Percentiles rank a stretch among this genome's conserved stretches.
phyloP scores from a whole-genome alignment of 2,888 invertebrate genomes.

The Lucinisca nassula region DNA sequence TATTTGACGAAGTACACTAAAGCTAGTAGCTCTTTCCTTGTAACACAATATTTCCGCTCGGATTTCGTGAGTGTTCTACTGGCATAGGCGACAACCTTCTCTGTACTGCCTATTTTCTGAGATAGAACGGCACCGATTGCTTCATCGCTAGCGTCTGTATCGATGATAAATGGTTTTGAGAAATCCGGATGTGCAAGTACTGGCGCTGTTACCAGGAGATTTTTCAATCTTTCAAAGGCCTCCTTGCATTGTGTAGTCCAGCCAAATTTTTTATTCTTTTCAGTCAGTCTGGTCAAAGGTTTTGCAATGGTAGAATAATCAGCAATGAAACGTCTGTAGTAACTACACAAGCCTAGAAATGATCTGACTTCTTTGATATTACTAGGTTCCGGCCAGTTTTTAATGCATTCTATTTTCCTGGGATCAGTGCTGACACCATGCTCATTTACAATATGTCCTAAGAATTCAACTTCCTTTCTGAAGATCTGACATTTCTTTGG shows the following conservation, averaged over 20 bases:
- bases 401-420: neutral
- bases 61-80: neutral
- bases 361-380: neutral
- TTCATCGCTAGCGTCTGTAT: neutral
- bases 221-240: neutral
- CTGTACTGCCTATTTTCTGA: neutral
- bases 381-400: neutral
- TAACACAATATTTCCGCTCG: conserved; percentile 25
- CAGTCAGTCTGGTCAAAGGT: neutral
- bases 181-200: neutral
- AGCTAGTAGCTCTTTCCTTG: conserved; percentile 54
- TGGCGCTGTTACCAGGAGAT: neutral
- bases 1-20: conserved; percentile 4
- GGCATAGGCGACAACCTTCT: conserved; percentile 3
- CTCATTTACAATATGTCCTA: neutral
- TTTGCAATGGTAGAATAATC: neutral
- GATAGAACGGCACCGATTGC: neutral
- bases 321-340: neutral
- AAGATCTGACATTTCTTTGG: conserved; percentile 23
- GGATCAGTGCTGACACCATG: neutral
- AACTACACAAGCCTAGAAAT: neutral
- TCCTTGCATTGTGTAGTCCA: neutral
- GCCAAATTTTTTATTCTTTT: neutral
- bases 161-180: neutral
- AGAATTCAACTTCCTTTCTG: neutral